Evolutionary conservation across 2,797 vertebrate species (phyloP).

Genomic region (Hapalemur alaotrensis): DNA sequence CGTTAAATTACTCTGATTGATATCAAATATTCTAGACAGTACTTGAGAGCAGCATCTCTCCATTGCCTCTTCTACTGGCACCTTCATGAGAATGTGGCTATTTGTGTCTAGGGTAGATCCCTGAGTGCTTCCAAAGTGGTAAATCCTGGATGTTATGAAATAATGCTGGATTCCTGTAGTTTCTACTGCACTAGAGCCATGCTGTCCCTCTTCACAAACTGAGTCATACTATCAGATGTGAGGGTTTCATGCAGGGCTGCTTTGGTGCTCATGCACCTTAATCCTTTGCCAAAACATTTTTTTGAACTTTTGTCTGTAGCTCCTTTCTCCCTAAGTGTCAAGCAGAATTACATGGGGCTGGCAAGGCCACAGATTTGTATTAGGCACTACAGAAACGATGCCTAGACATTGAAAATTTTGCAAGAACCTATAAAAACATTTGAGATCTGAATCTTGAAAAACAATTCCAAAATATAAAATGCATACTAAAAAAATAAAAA

Average conservation of each 20-base stretch:
- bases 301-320: not conserved
- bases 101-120: not conserved
- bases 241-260: not conserved
- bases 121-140: not conserved
- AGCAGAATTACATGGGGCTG: not conserved
- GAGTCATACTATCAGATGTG: not conserved
- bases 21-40: not conserved
- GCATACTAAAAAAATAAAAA: not conserved
- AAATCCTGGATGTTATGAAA: not conserved
- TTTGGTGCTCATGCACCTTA: not conserved
- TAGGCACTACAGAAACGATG: not conserved
- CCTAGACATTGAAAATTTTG: not conserved
- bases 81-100: not conserved
- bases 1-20: not conserved
- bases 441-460: not conserved
- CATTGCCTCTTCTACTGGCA: not conserved
- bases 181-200: not conserved
- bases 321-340: not conserved
- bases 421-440: not conserved
- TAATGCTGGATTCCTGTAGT: not conserved
- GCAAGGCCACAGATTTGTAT: not conserved
- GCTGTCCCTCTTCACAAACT: not conserved
- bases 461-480: not conserved
- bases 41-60: not conserved
- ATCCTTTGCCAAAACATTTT: not conserved